Evolutionary conservation across 2,797 vertebrate genomes (phyloP).

Genomic region (Pampus argenteus): DNA sequence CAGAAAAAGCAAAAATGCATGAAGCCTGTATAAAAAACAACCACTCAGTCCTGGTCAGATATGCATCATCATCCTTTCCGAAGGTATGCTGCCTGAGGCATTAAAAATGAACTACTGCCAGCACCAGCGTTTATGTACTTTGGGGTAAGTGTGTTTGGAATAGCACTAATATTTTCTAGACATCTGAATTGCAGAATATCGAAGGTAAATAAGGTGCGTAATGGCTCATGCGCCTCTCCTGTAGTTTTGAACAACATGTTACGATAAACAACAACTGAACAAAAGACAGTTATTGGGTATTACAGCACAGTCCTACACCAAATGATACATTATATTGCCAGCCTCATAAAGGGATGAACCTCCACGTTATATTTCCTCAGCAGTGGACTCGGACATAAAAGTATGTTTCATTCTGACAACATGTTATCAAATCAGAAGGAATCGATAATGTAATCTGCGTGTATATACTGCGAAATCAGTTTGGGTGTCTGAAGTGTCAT

Average conservation of each 20-base stretch:
- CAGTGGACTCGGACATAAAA: conserved; percentile 36
- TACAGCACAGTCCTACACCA: not conserved
- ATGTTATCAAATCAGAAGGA: conserved; percentile 57
- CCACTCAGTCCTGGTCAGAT: no score
- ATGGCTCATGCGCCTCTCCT: no score
- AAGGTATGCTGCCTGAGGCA: not conserved
- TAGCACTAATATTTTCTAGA: no score
- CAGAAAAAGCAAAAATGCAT: not conserved
- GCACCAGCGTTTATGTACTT: not conserved
- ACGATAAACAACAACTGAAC: not conserved
- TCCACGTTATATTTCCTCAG: conserved; percentile 39
- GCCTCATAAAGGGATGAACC: conserved; percentile 10
- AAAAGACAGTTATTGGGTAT: no score
- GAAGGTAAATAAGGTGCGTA: not conserved
- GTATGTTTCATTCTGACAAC: conserved; percentile 39
- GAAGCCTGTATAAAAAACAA: not conserved
- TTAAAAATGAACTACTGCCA: not conserved
- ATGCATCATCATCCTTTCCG: not conserved
- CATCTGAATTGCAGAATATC: not conserved
- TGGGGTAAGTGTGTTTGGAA: no score
- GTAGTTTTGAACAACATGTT: not conserved
- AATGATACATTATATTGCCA: not conserved
- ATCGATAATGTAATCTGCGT: conserved; percentile 62
- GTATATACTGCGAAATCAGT: conserved; percentile 46
- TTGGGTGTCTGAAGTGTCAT: conserved; percentile 44